Percentiles rank a stretch among this genome's conserved stretches.
phyloP scores from a whole-genome alignment of 1,140 invertebrate genomes.

The Diorhabda sublineata region DNA sequence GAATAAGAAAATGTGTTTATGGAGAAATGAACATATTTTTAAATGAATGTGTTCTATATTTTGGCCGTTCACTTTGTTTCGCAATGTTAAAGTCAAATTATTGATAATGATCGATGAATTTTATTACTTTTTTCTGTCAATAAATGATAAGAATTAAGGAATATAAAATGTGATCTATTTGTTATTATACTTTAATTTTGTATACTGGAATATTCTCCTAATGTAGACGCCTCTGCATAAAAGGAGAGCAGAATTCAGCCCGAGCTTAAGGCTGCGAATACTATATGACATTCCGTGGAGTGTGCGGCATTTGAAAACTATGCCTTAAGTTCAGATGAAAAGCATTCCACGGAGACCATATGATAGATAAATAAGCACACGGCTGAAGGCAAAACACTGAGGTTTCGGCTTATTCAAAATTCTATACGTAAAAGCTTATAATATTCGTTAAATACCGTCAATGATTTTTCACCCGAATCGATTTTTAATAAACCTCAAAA shows the following conservation, averaged over 20 bases:
- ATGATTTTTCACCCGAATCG: slow-evolving; percentile 11
- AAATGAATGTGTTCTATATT: too few relatives aligned
- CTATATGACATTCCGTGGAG: slow-evolving; percentile 46
- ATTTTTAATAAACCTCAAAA: slow-evolving; percentile 12
- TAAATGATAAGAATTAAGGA: too few relatives aligned
- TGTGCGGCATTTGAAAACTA: slow-evolving; percentile 45
- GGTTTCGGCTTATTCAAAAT: slow-evolving; percentile 29
- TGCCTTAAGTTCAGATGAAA: slow-evolving; percentile 47
- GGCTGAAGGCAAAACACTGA: slow-evolving; percentile 33
- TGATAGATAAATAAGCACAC: slow-evolving; percentile 44
- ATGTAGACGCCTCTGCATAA: too few relatives aligned
- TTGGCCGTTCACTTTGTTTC: too few relatives aligned
- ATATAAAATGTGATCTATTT: too few relatives aligned
- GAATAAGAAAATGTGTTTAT: too few relatives aligned
- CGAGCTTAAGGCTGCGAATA: slow-evolving; percentile 31
- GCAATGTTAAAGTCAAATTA: too few relatives aligned
- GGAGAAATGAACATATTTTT: too few relatives aligned
- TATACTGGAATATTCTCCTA: too few relatives aligned
- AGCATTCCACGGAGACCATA: slow-evolving; percentile 45
- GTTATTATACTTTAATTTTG: too few relatives aligned
- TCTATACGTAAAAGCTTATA: slow-evolving; percentile 18
- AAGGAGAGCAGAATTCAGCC: background rate
- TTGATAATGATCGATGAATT: too few relatives aligned
- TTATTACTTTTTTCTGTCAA: too few relatives aligned
- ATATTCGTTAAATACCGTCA: slow-evolving; percentile 8